Evolutionary conservation across 2,797 vertebrate genomes (phyloP).

Genomic region (Epinephelus malabaricus): DNA sequence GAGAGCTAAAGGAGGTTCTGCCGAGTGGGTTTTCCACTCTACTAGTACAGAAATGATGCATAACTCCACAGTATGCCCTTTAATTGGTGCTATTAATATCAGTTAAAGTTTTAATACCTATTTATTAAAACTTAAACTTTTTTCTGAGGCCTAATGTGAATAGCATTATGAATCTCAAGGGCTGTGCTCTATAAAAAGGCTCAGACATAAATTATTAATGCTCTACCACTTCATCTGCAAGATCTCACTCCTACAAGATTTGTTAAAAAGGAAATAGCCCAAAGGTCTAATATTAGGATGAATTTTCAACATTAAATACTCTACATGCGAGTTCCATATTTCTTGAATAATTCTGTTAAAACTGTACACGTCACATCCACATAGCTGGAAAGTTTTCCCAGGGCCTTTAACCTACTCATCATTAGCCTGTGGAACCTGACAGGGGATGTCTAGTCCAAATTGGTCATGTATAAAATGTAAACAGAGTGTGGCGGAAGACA

Average conservation of each 20-base stretch:
- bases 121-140: slow-evolving; percentile 87
- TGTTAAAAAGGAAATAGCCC: slow-evolving; percentile 82
- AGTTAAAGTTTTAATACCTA: slow-evolving; percentile 89
- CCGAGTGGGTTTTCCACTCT: slow-evolving; percentile 68
- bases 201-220: slow-evolving; percentile 85
- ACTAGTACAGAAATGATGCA: slow-evolving; percentile 81
- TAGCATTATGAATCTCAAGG: slow-evolving; percentile 85
- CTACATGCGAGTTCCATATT: slow-evolving; percentile 58
- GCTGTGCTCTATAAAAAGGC: slow-evolving; percentile 87
- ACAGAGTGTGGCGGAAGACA: slow-evolving; percentile 49
- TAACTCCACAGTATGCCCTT: slow-evolving; percentile 75
- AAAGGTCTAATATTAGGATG: slow-evolving; percentile 82
- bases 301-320: slow-evolving; percentile 77
- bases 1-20: slow-evolving; percentile 61
- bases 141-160: slow-evolving; percentile 81
- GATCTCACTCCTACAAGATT: slow-evolving; percentile 80
- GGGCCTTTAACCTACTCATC: slow-evolving; percentile 34
- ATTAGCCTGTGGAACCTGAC: slow-evolving; percentile 56
- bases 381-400: slow-evolving; percentile 33
- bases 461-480: slow-evolving; percentile 64
- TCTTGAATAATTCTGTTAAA: slow-evolving; percentile 64
- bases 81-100: slow-evolving; percentile 88
- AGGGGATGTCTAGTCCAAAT: slow-evolving; percentile 38
- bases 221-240: slow-evolving; percentile 82
- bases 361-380: slow-evolving; percentile 46